Percentiles rank a stretch among this genome's conserved stretches.
Evolutionary conservation across 1,140 invertebrate species (phyloP).

Genomic region (Oncopodura yosiiana): DNA sequence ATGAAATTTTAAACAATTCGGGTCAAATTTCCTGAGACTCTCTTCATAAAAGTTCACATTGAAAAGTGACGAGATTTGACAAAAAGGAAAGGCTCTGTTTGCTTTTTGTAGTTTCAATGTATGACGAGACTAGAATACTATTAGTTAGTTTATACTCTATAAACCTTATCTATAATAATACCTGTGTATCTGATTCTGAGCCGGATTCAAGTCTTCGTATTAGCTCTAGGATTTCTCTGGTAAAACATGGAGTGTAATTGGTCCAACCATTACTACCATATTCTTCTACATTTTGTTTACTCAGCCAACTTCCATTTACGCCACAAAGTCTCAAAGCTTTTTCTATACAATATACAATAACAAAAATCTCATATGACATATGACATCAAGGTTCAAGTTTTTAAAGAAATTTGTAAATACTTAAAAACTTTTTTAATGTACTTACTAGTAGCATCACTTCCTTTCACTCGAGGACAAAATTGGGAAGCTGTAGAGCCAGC

Average conservation of each 20-base stretch:
- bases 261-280: slow-evolving; percentile 59
- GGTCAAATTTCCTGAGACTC: too few relatives aligned
- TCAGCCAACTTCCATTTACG: slow-evolving; percentile 9
- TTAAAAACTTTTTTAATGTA: slow-evolving; percentile 31
- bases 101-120: too few relatives aligned
- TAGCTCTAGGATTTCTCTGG: slow-evolving; percentile 55
- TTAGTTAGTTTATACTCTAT: too few relatives aligned
- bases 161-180: slow-evolving; percentile 33
- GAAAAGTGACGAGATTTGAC: too few relatives aligned
- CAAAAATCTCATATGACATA: too few relatives aligned
- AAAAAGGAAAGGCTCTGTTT: too few relatives aligned
- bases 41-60: too few relatives aligned
- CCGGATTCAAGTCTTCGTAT: slow-evolving; percentile 53
- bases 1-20: too few relatives aligned
- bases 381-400: too few relatives aligned
- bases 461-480: slow-evolving; percentile 58
- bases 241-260: slow-evolving; percentile 75
- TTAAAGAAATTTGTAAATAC: not conserved
- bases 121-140: too few relatives aligned
- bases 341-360: slow-evolving; percentile 46
- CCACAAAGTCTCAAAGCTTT: slow-evolving; percentile 60
- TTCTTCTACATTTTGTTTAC: slow-evolving; percentile 37
- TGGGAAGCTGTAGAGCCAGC: slow-evolving; percentile 50
- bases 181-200: slow-evolving; percentile 42
- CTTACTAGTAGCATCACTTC: slow-evolving; percentile 63